Base-by-base conservation (phyloP, 2,797 vertebrate genomes). In the Sarcoramphus papa region DNA sequence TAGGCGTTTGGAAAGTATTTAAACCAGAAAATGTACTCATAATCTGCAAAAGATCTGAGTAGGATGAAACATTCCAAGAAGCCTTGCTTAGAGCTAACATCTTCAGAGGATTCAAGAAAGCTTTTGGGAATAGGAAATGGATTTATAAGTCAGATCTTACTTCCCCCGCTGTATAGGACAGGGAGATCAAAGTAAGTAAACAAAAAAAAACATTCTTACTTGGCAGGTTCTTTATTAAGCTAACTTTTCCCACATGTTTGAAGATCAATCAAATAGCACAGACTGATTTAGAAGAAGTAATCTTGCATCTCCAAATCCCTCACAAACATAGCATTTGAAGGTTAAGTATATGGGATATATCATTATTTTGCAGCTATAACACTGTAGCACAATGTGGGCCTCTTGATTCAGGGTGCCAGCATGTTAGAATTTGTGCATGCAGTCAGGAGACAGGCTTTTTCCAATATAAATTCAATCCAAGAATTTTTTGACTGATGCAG, bases 331-430 rank as follows among this genome's bases (percentile, higher is more conserved):
- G 16, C 14, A 45, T 76, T 75, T 21, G 67, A 60, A 74, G 24
- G 7, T 37, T 74, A 62, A 57, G 7, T 30, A 16, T 31, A 45
- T 7, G 12, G 23, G 15, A 15, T 56, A 51, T 33, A 67, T 56
- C 1, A n/a, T 67, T 74, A 74, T 85, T 90, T 92, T 64, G 12
- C 25, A 50, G 28, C 7, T 72, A 10, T 60, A 73, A 59, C 37
- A 60, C 17, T 0, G 1, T 2, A 56, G 41, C 19, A 28, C 4
- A 79, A 23, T 10, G 7, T 51, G 6, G 16, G 11, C 37, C 6
- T 80, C 40, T 48, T 65, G 37, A 40, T 67, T 67, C n/a, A 21
- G 43, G 12, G 7, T 24, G 48, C 12, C 53, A 87, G 35, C 16
- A 3, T 13, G 7, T 45, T 70, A 62, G 63, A 89, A 80, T 4